These are phyloP conservation scores for Trichechus manatus DNA, from an alignment of 2,113 vertebrate species.

Conservation along the genomic window DNA sequence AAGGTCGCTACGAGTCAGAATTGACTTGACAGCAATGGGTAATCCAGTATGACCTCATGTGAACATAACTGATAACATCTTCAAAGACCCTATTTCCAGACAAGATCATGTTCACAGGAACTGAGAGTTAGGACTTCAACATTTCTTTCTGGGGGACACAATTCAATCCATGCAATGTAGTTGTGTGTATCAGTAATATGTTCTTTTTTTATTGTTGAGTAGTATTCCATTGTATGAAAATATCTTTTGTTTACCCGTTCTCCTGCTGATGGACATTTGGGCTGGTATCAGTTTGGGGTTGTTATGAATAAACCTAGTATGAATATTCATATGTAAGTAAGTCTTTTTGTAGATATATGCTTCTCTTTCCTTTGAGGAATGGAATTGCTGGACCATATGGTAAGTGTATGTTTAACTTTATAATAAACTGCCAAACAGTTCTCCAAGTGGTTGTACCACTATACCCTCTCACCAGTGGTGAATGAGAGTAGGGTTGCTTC, in stretches of 20 bases:
- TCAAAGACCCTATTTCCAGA: not conserved
- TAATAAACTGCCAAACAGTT: not conserved
- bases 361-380: not conserved
- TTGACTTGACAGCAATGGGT: too few species aligned
- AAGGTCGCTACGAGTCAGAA: too few species aligned
- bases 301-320: not conserved
- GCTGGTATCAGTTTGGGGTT: not conserved
- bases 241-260: not conserved
- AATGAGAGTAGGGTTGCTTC: rapidly evolving
- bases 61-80: not conserved
- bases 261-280: not conserved
- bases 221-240: not conserved
- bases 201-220: not conserved
- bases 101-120: not conserved
- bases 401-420: not conserved
- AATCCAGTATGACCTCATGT: not conserved
- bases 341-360: not conserved
- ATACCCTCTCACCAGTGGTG: too few species aligned
- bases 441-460: not conserved
- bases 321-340: not conserved
- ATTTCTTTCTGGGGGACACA: not conserved
- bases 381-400: not conserved
- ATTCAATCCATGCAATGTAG: not conserved
- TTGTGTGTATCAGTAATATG: not conserved
- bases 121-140: not conserved